phyloP scores from a whole-genome alignment of 2,888 invertebrate species.

The Empis livida region DNA sequence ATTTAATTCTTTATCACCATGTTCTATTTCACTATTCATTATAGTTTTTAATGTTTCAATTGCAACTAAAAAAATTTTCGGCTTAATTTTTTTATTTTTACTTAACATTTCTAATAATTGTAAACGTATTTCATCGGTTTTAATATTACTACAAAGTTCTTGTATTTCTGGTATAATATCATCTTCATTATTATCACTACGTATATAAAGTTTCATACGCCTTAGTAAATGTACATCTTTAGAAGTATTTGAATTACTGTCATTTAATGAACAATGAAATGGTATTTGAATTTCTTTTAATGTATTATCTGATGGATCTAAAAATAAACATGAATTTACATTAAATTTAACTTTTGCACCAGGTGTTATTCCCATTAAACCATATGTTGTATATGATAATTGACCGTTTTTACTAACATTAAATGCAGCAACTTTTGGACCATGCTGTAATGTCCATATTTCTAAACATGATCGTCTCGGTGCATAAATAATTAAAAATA shows the following conservation, averaged over 20 bases:
- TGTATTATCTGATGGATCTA: slow-evolving; percentile 65
- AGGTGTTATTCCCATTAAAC: slow-evolving; percentile 57
- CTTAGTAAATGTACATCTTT: slow-evolving; percentile 78
- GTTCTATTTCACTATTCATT: slow-evolving; percentile 24
- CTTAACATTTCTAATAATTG: slow-evolving; percentile 60
- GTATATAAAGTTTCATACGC: slow-evolving; percentile 54
- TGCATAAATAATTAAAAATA: slow-evolving; percentile 87
- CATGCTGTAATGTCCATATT: slow-evolving; percentile 83
- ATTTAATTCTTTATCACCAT: slow-evolving; percentile 22
- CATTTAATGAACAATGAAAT: slow-evolving; percentile 81
- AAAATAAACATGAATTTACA: slow-evolving; percentile 60
- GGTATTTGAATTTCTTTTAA: slow-evolving; percentile 76
- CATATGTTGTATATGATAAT: slow-evolving; percentile 67
- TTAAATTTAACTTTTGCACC: slow-evolving; percentile 45
- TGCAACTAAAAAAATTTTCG: slow-evolving; percentile 44
- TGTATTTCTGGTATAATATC: slow-evolving; percentile 22
- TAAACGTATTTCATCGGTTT: slow-evolving; percentile 56
- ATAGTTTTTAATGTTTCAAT: slow-evolving; percentile 27
- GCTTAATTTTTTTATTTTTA: slow-evolving; percentile 48
- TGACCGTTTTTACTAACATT: slow-evolving; percentile 75
- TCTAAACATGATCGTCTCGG: slow-evolving; percentile 86
- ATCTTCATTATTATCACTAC: slow-evolving; percentile 39
- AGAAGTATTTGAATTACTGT: slow-evolving; percentile 73
- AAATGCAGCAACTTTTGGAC: slow-evolving; percentile 81
- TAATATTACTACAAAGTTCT: slow-evolving; percentile 44